phyloP scores from a whole-genome alignment of 2,888 invertebrate genomes.

The Blastobasis lacticolella region DNA sequence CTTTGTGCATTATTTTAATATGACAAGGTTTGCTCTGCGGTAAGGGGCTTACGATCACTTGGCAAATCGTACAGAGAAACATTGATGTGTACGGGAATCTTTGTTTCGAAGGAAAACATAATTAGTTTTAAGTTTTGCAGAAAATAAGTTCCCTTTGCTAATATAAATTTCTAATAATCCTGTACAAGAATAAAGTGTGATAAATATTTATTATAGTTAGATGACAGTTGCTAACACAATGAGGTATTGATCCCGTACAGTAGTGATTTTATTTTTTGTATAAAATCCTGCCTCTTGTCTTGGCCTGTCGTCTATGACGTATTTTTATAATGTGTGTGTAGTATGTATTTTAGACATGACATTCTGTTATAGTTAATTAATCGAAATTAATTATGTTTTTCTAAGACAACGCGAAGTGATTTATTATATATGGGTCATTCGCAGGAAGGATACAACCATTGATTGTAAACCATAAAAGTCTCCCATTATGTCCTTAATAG shows the following conservation, averaged over 20 bases:
- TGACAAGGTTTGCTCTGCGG: slow-evolving; percentile 56
- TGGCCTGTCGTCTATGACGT: slow-evolving; percentile 71
- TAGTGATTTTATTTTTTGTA: slow-evolving; percentile 70
- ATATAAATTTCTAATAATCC: slow-evolving; percentile 17
- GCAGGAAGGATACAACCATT: slow-evolving; percentile 39
- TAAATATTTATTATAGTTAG: slow-evolving; percentile 63
- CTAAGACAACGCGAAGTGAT: slow-evolving; percentile 51
- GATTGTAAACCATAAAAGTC: too few species aligned
- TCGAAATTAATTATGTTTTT: slow-evolving; percentile 68
- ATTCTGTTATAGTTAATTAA: slow-evolving; percentile 38
- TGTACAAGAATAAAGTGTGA: slow-evolving; percentile 53
- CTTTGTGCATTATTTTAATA: slow-evolving; percentile 43
- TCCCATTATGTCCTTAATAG: too few species aligned
- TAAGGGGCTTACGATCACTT: slow-evolving; percentile 39
- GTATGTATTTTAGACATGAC: slow-evolving; percentile 55
- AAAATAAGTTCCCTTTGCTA: slow-evolving; percentile 23
- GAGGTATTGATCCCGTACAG: slow-evolving; percentile 64
- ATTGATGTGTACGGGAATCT: slow-evolving; percentile 71
- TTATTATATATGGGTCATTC: slow-evolving; percentile 49
- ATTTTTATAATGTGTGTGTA: slow-evolving; percentile 44
- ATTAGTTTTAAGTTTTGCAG: slow-evolving; percentile 41
- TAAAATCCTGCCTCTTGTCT: slow-evolving; percentile 71
- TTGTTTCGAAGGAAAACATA: slow-evolving; percentile 68
- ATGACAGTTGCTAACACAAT: slow-evolving; percentile 71
- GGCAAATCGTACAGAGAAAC: slow-evolving; percentile 44